These are phyloP conservation scores for Phengaris alcon DNA, from an alignment of 2,888 invertebrate species.

Conservation along the genomic window DNA sequence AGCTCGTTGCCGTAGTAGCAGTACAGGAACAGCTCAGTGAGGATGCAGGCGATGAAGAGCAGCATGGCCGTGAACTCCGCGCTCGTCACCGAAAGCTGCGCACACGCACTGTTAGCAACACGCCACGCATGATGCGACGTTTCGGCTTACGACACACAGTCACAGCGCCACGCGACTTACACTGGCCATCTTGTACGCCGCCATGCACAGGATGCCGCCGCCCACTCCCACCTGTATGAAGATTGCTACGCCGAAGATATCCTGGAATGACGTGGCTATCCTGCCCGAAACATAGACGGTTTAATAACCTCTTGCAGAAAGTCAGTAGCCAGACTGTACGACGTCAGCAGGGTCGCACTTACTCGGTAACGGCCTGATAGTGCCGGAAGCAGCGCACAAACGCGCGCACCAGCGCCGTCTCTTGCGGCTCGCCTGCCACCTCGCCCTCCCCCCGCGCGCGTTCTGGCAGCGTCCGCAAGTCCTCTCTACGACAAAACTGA, in stretches of 20 bases:
- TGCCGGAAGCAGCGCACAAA: conserved; percentile 5
- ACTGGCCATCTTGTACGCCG: conserved; percentile 64
- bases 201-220: conserved; percentile 72
- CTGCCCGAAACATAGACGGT: conserved; percentile 41
- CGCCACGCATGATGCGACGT: neutral
- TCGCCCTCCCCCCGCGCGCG: neutral
- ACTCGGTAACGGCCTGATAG: conserved; percentile 12
- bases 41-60: conserved; percentile 75
- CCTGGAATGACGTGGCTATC: conserved; percentile 50
- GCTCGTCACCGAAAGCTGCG: conserved; percentile 56
- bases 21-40: conserved; percentile 76
- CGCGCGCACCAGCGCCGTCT: neutral
- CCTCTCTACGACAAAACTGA: neutral
- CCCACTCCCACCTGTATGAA: conserved; percentile 66
- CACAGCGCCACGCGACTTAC: conserved; percentile 47
- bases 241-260: conserved; percentile 60
- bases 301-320: neutral
- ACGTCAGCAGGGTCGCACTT: neutral
- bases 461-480: conserved; percentile 18
- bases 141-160: neutral
- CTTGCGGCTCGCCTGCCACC: neutral
- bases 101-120: neutral
- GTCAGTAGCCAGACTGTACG: neutral
- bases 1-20: conserved; percentile 81
- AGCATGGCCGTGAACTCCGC: conserved; percentile 74